Evolutionary conservation across 2,113 vertebrate genomes (phyloP).

Genomic region (Albula goreensis): DNA sequence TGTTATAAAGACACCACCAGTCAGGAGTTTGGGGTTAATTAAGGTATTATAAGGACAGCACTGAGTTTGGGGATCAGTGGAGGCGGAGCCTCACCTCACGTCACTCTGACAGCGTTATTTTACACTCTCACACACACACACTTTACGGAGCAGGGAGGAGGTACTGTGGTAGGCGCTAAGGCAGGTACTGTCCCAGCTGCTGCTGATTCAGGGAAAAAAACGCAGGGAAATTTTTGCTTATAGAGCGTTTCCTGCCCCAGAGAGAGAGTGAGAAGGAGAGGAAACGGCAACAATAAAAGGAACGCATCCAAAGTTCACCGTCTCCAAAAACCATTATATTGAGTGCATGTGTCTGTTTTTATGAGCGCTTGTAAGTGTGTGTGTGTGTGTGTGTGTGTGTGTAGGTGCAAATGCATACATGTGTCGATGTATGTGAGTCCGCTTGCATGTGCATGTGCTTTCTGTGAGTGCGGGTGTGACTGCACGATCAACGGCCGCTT

Average conservation of each 20-base stretch:
- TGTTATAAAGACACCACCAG: no score
- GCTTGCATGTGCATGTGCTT: not conserved
- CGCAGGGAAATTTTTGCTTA: constrained; percentile 59
- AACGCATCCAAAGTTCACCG: constrained; percentile 41
- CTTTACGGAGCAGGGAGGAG: not conserved
- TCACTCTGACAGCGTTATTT: no score
- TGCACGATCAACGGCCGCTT: no score
- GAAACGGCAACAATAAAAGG: constrained; percentile 58
- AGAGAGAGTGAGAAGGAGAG: constrained; percentile 45
- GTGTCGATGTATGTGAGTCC: no score
- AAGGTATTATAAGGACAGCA: no score
- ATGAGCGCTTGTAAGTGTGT: not conserved
- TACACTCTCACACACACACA: not conserved
- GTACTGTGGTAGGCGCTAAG: not conserved
- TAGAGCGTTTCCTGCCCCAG: constrained; percentile 65
- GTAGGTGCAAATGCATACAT: not conserved
- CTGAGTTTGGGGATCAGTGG: no score
- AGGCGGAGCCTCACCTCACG: no score
- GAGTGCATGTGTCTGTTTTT: constrained; percentile 33
- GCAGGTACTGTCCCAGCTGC: constrained; percentile 44
- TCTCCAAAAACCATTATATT: not conserved
- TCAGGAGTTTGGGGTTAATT: no score
- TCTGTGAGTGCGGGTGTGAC: no score
- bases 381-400: not conserved
- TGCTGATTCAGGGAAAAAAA: constrained; percentile 68